These are phyloP conservation scores for Macropodus opercularis DNA, from an alignment of 2,797 vertebrate species.

Conservation along the genomic window DNA sequence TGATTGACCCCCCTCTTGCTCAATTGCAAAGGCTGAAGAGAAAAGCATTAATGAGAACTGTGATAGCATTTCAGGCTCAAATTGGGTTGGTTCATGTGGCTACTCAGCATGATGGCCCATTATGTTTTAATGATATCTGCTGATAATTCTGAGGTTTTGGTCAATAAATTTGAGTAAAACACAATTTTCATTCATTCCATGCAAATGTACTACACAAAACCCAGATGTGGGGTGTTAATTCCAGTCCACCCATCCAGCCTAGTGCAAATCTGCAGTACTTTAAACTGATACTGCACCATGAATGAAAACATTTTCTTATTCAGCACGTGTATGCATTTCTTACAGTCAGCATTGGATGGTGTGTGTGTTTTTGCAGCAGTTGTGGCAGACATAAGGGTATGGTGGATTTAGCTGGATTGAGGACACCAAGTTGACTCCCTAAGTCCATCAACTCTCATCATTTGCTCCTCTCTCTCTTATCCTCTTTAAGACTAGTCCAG, in stretches of 20 bases:
- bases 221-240: slow-evolving; percentile 10
- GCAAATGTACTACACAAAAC: slow-evolving; percentile 23
- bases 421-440: slow-evolving; percentile 69
- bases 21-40: slow-evolving; percentile 38
- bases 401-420: slow-evolving; percentile 73
- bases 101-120: slow-evolving; percentile 58
- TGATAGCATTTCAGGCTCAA: slow-evolving; percentile 46
- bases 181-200: slow-evolving; percentile 41
- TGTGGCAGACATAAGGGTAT: slow-evolving; percentile 60
- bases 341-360: slow-evolving; percentile 17
- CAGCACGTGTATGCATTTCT: slow-evolving; percentile 1
- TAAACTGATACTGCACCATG: not conserved
- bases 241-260: too few relatives aligned
- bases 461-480: slow-evolving; percentile 43
- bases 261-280: too few relatives aligned
- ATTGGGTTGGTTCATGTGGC: slow-evolving; percentile 40
- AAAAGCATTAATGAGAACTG: slow-evolving; percentile 45
- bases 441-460: slow-evolving; percentile 50
- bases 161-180: slow-evolving; percentile 50
- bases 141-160: slow-evolving; percentile 42
- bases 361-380: slow-evolving; percentile 25
- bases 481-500: slow-evolving; percentile 33
- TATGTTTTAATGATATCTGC: slow-evolving; percentile 54
- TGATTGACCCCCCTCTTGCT: slow-evolving; percentile 27
- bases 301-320: not conserved